Conservation (phyloP, 2,797 vertebrate species). For the Oreochromis mossambicus region DNA sequence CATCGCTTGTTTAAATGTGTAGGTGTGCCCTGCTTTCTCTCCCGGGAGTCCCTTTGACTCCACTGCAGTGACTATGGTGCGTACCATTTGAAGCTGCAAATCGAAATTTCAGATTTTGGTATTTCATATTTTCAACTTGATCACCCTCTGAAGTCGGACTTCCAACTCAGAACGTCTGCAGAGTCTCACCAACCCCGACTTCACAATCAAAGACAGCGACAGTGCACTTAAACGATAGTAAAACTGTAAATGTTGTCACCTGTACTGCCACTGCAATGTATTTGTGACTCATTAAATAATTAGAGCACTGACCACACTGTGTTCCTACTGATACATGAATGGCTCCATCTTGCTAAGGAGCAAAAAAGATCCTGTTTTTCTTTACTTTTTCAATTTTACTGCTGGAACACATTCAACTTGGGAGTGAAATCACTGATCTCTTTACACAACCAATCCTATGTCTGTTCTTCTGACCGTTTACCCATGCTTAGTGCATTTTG, state of each 20-base stretch:
- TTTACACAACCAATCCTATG: not conserved
- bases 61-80: not conserved
- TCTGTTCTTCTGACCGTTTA: not conserved
- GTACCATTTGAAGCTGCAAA: not conserved
- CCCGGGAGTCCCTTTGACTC: not conserved
- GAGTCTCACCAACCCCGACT: not conserved
- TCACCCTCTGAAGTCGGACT: not conserved
- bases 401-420: not conserved
- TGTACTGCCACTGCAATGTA: not conserved
- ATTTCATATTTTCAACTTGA: not conserved
- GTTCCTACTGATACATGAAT: rapidly evolving
- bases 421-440: not conserved
- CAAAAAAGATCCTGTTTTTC: not conserved
- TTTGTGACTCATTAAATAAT: not conserved
- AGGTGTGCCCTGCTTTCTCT: not conserved
- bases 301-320: not conserved
- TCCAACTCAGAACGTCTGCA: not conserved
- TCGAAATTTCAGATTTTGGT: not conserved
- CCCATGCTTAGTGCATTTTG: not conserved
- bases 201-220: not conserved
- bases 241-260: not conserved
- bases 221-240: not conserved
- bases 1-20: not conserved
- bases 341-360: not conserved
- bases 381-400: not conserved